Percentiles rank a stretch among this genome's conserved stretches.
These are phyloP conservation scores for Mormyrus proboscirostris DNA, from an alignment of 2,797 vertebrate species.

Conservation along the genomic window DNA sequence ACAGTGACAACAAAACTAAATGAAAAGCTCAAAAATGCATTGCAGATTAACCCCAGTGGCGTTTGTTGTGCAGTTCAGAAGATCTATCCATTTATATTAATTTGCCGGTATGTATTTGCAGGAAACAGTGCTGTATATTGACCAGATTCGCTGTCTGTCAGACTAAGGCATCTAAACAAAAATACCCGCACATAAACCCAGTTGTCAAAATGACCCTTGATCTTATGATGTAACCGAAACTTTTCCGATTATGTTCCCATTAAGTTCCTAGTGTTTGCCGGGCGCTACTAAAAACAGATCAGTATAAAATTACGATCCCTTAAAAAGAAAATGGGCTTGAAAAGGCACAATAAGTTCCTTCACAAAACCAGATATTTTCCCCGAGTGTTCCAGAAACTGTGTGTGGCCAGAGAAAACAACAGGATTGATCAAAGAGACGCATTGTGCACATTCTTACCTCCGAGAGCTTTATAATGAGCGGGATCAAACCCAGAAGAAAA, in stretches of 20 bases:
- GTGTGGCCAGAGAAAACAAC: not conserved
- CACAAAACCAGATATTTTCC: not conserved
- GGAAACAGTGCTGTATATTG: not conserved
- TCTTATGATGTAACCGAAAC: not conserved
- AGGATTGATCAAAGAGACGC: not conserved
- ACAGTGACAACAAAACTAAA: not conserved
- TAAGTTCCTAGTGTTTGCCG: not conserved
- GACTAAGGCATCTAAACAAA: not conserved
- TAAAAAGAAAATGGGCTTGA: not conserved
- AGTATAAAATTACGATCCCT: not conserved
- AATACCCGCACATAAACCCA: not conserved
- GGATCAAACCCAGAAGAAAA: constrained; percentile 65
- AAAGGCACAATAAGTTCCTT: not conserved
- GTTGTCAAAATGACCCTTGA: not conserved
- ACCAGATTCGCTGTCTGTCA: not conserved
- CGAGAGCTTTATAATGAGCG: constrained; percentile 61
- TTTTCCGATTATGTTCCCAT: not conserved
- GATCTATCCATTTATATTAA: not conserved
- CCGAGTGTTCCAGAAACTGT: not conserved
- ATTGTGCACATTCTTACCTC: constrained; percentile 51
- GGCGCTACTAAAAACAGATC: not conserved
- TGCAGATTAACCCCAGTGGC: not conserved
- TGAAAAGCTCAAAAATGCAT: not conserved
- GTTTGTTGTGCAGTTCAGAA: not conserved
- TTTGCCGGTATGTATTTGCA: not conserved